Conservation (phyloP, 2,888 invertebrate genomes). For the Acleris literana region DNA sequence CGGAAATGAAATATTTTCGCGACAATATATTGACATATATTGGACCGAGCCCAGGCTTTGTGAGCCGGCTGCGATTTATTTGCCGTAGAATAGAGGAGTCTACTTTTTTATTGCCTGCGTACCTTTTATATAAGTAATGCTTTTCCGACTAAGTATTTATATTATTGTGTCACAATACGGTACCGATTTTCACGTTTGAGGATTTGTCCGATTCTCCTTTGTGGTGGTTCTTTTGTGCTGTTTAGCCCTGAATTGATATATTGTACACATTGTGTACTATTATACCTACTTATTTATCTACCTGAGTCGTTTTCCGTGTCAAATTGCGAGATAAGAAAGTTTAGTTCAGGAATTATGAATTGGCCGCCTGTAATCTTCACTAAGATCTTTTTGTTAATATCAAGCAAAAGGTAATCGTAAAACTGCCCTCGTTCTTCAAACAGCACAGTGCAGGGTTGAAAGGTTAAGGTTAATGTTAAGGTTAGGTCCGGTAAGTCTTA, state of each 20-base stretch:
- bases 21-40: slow-evolving; percentile 60
- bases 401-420: too few species aligned
- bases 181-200: slow-evolving; percentile 28
- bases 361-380: too few species aligned
- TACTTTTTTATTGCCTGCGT: slow-evolving; percentile 48
- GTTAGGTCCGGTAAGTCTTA: too few species aligned
- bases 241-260: slow-evolving; percentile 26
- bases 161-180: slow-evolving; percentile 30
- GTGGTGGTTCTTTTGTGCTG: slow-evolving; percentile 29
- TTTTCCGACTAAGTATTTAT: slow-evolving; percentile 37
- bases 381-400: too few species aligned
- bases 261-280: slow-evolving; percentile 19
- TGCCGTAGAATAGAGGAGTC: slow-evolving; percentile 51
- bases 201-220: slow-evolving; percentile 26
- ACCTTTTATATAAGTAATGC: slow-evolving; percentile 41
- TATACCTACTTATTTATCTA: neutral
- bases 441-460: too few species aligned
- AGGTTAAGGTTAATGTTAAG: too few species aligned
- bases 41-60: slow-evolving; percentile 49
- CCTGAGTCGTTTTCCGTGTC: neutral
- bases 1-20: slow-evolving; percentile 59
- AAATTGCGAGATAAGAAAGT: too few species aligned
- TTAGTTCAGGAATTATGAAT: too few species aligned
- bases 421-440: too few species aligned
- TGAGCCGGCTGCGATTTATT: slow-evolving; percentile 57